Conservation (phyloP, 2,113 vertebrate species). For the Pteronura brasiliensis region DNA sequence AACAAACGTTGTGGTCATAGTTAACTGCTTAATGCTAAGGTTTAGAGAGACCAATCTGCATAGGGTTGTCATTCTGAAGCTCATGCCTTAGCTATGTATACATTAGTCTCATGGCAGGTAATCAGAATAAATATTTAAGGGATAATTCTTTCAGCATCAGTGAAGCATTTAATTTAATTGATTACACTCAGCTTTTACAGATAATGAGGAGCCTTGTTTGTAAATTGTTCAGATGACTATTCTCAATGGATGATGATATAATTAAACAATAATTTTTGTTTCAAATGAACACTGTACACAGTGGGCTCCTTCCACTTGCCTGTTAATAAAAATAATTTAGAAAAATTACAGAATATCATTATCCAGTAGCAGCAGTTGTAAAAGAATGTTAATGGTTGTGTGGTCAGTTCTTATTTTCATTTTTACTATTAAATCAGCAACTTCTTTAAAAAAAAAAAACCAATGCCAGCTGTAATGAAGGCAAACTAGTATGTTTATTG, state of each 20-base stretch:
- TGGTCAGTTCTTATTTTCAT: not conserved
- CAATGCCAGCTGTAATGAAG: not conserved
- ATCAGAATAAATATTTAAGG: conserved; percentile 55
- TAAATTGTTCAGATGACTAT: conserved; percentile 45
- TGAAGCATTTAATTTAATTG: conserved; percentile 64
- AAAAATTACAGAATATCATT: not conserved
- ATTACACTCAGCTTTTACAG: conserved; percentile 51
- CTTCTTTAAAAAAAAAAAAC: not conserved
- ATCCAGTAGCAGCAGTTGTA: not conserved
- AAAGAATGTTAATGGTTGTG: not conserved
- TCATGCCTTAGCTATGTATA: not conserved
- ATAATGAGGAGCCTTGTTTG: conserved; percentile 29
- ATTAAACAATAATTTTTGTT: conserved; percentile 61
- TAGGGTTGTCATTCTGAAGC: not conserved
- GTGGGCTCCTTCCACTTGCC: not conserved
- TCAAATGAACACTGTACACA: not conserved
- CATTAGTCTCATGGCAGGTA: not conserved
- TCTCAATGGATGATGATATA: conserved; percentile 51
- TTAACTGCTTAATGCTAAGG: not conserved
- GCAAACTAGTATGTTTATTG: not conserved
- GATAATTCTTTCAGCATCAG: conserved; percentile 38
- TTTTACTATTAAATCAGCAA: not conserved
- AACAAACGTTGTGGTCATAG: not conserved
- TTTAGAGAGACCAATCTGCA: not conserved
- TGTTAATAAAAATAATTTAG: not conserved